A percentile compares a stretch with the other conserved stretches of the same genome.
These are phyloP conservation scores for Chromoteleia sp. DNA, from an alignment of 2,888 invertebrate genomes.

Conservation along the genomic window DNA sequence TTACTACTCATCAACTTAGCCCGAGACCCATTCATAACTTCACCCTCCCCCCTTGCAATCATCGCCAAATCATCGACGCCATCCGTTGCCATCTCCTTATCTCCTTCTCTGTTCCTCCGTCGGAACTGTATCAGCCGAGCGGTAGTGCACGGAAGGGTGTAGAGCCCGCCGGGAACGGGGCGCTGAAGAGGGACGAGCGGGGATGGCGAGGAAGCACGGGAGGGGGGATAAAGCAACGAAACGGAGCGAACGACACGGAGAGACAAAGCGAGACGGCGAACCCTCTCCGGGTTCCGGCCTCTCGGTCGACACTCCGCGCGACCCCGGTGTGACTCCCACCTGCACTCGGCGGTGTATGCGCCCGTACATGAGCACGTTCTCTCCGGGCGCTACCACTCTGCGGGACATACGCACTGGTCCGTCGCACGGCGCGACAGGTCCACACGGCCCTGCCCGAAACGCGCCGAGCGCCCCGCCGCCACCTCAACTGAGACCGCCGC, in stretches of 20 bases:
- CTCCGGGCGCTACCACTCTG: too few species aligned
- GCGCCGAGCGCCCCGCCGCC: too few species aligned
- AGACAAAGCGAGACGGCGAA: constrained; percentile 52
- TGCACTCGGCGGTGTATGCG: constrained; percentile 60
- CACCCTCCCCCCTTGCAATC: not conserved
- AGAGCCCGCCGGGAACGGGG: not conserved
- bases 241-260: constrained; percentile 48
- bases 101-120: not conserved
- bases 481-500: too few species aligned
- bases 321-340: constrained; percentile 68
- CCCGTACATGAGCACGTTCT: constrained; percentile 64
- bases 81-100: constrained; percentile 18
- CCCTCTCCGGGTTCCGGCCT: constrained; percentile 48
- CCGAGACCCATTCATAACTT: constrained; percentile 3
- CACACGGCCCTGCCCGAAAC: too few species aligned
- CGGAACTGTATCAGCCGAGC: constrained; percentile 21
- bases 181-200: not conserved
- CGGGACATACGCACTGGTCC: too few species aligned
- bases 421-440: too few species aligned
- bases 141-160: constrained; percentile 15
- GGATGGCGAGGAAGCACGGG: not conserved
- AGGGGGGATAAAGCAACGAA: constrained; percentile 35
- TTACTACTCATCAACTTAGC: not conserved
- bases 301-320: constrained; percentile 62
- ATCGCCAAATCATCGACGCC: constrained; percentile 56